Evolutionary conservation across 2,888 invertebrate genomes (phyloP).

Genomic region (Bhutanitis thaidina): DNA sequence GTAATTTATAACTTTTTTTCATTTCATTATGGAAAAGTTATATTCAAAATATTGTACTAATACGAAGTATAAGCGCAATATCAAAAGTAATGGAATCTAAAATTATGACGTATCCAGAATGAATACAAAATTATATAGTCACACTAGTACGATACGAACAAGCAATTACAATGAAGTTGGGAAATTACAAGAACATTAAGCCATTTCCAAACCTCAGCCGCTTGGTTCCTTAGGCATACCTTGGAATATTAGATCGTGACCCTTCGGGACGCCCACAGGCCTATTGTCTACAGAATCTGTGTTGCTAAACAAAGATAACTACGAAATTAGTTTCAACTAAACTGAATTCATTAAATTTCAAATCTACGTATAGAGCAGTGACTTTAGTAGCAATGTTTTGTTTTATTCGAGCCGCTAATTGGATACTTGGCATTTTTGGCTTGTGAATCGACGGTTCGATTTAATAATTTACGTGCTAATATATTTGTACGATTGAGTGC

Average conservation of each 20-base stretch:
- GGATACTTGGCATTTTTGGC: neutral
- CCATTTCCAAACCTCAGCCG: slow-evolving; percentile 30
- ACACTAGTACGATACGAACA: slow-evolving; percentile 1
- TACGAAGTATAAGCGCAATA: too few species aligned
- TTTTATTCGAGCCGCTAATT: slow-evolving; percentile 7
- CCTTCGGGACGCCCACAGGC: slow-evolving; percentile 42
- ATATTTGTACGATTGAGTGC: too few species aligned
- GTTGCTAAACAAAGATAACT: slow-evolving; percentile 17
- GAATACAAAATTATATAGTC: slow-evolving; percentile 2
- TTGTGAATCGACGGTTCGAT: slow-evolving; percentile 2
- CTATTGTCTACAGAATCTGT: slow-evolving; percentile 35
- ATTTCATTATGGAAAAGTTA: too few species aligned
- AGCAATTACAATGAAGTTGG: slow-evolving; percentile 11
- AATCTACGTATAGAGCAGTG: neutral
- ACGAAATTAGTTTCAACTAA: slow-evolving; percentile 18
- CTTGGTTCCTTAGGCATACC: slow-evolving; percentile 24
- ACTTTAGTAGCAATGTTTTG: slow-evolving; percentile 11
- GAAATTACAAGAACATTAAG: slow-evolving; percentile 25
- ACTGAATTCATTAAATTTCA: slow-evolving; percentile 20
- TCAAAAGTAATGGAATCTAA: neutral
- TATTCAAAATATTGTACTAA: too few species aligned
- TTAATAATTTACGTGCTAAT: too few species aligned
- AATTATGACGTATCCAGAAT: neutral
- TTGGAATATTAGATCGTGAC: slow-evolving; percentile 43
- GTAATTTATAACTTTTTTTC: too few species aligned